Conservation (phyloP, 2,888 invertebrate genomes). For the Diaphora mendica region DNA sequence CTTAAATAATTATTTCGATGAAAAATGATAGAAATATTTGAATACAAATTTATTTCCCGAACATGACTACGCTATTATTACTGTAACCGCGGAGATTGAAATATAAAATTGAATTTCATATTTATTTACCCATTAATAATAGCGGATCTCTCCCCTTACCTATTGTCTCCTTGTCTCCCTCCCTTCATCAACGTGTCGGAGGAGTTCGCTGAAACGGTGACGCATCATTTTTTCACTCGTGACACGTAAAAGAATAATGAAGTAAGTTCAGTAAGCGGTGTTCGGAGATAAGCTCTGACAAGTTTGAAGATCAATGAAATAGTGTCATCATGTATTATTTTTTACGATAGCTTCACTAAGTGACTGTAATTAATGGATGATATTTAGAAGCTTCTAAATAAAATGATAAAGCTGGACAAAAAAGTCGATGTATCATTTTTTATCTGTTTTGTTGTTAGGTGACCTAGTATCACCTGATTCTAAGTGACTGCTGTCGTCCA, state of each 20-base stretch:
- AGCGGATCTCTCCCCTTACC: slow-evolving; percentile 28
- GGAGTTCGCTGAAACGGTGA: slow-evolving; percentile 59
- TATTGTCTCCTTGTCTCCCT: slow-evolving; percentile 42
- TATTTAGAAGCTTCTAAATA: not conserved
- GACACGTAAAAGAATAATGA: slow-evolving; percentile 61
- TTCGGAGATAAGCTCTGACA: slow-evolving; percentile 44
- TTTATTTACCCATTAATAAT: slow-evolving; percentile 55
- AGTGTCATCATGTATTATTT: slow-evolving; percentile 12
- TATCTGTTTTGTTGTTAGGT: not conserved
- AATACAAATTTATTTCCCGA: slow-evolving; percentile 18
- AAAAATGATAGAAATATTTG: slow-evolving; percentile 15
- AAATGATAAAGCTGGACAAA: not conserved
- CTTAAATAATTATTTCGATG: slow-evolving; percentile 21
- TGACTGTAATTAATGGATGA: slow-evolving; percentile 8
- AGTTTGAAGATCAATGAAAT: slow-evolving; percentile 24
- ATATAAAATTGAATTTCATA: slow-evolving; percentile 56
- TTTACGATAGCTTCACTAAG: slow-evolving; percentile 7
- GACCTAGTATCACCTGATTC: no score
- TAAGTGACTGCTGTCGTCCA: not conserved
- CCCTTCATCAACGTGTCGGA: slow-evolving; percentile 39
- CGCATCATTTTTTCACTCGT: slow-evolving; percentile 64
- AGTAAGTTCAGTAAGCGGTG: slow-evolving; percentile 49
- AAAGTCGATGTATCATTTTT: not conserved
- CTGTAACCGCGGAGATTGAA: slow-evolving; percentile 28
- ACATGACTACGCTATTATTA: slow-evolving; percentile 40